Evolutionary conservation across 2,888 invertebrate genomes (phyloP), one percentile per base, ranked within the genome.

Genomic region (Didymodactylos carnosus): DNA sequence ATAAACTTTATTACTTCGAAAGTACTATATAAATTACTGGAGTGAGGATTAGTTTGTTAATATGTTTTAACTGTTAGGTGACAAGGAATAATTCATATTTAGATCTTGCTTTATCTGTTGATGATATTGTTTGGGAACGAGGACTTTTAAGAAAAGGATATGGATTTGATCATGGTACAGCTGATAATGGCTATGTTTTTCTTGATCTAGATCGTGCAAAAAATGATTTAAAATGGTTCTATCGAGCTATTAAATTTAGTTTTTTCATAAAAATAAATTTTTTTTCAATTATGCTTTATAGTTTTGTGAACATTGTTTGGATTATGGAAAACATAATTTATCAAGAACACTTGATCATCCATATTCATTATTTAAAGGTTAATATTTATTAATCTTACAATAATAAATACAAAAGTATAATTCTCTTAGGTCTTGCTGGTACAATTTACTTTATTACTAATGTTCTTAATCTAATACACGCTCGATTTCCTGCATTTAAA

Each of bases 171-270:
- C 93, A 93, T 80, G 93, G 93, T 2, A 89, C 90, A 6, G 86
- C 91, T 77, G 93, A 92, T 75, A 93, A 93, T 84, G 91, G 89
- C 2, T 92, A 92, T 80, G 86, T 89, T 13, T 90, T 92, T 80
- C 84, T 93, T 72, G 86, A 88, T 77, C 82, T 92, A 39, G 92
- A 88, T 81, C 89, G 90, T 82, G 84, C 86, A n/a, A 92, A 91
- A 2, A 86, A 87, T 87, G 88, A 91, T 77, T 82, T 86, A 19
- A 86, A 87, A 77, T 87, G 91, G 80, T 83, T 92, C 23, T 88
- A 92, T 80, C 86, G 89, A 78, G 91, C 91, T 2, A 76, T 78
- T 41, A 83, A 83, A 81, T 84, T 75, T 69, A 51, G 62, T 27
- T 39, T 39, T n/a, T 29, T 27, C 13, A 39, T 43, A 8, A n/a